Base-by-base conservation (phyloP, 2,113 vertebrate species). In the Dinomys branickii region DNA sequence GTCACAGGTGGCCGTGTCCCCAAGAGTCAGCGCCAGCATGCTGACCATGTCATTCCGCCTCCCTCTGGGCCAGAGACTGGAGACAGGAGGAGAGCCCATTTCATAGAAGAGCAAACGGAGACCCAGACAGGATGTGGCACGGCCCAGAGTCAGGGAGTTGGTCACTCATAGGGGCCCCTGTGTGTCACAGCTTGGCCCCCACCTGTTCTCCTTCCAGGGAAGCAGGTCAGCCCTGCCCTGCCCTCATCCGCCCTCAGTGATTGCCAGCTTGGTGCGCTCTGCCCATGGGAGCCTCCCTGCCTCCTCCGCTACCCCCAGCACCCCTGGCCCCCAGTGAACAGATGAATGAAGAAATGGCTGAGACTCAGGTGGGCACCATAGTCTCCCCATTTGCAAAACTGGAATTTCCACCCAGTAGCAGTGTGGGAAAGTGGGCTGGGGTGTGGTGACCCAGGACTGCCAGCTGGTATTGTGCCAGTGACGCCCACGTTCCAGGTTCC, bases 1-100 rank as follows among this genome's bases (percentile, higher is more conserved):
- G 85, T 96, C 92, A 91, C 14, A 4, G 56, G 22, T 24, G 11
- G 61, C 24, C 54, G 20, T 1, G 4, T 30, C 22, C 83, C 38
- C 0, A 4, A 11, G 30, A n/a, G 1, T 50, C 19, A 0, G 5
- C 8, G 4, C 71, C 12, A 11, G 30, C 24, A 44, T 3, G 26
- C 24, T 77, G 44, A 26, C 17, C 9, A 41, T 24, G 61, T 14
- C 24, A 11, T 26, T 35, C 6, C 19, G 52, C 35, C 41, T 10
- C 6, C 13, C 1, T 41, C 33, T 4, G 17, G 5, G 14, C 69
- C 38, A 52, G 59, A 28, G 50, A 20, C 41, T 9, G 1, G n/a
- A 47, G 73, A 50, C 1, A 2, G 73, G 61, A 13, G 0, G 5
- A 11, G 22, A 22, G 8, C n/a, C 82, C 67, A 83, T 2, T 16